Evolutionary conservation across 2,888 invertebrate species (phyloP).

Genomic region (Timema podura): DNA sequence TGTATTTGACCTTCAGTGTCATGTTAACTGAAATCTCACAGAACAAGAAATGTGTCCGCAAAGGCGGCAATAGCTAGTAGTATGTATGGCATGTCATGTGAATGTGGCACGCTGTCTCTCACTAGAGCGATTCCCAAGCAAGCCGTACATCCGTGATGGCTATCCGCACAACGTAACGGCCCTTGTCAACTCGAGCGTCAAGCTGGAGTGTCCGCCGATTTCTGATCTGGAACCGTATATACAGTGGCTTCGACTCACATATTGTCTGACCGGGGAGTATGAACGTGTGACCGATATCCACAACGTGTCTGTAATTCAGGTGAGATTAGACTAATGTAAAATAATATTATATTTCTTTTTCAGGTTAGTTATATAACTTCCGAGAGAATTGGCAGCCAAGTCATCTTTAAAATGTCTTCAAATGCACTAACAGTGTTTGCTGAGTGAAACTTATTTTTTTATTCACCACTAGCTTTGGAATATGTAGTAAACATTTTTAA

Average conservation of each 20-base stretch:
- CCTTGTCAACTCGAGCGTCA: slow-evolving; percentile 64
- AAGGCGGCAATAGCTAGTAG: not conserved
- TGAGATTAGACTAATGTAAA: slow-evolving; percentile 36
- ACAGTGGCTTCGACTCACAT: slow-evolving; percentile 60
- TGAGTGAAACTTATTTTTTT: no score
- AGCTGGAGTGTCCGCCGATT: slow-evolving; percentile 72
- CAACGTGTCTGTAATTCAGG: slow-evolving; percentile 43
- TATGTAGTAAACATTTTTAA: no score
- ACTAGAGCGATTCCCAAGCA: slow-evolving; percentile 75
- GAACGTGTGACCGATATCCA: slow-evolving; percentile 39
- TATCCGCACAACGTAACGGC: slow-evolving; percentile 79
- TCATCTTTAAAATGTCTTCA: no score
- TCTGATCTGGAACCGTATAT: slow-evolving; percentile 81
- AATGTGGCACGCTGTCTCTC: slow-evolving; percentile 13
- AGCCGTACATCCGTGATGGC: slow-evolving; percentile 77
- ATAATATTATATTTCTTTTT: not conserved
- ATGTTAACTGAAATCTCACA: not conserved
- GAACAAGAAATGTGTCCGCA: not conserved
- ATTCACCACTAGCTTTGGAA: no score
- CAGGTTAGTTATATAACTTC: not conserved
- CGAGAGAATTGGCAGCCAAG: not conserved
- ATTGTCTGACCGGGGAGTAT: slow-evolving; percentile 38
- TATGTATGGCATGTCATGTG: not conserved
- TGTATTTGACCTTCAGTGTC: no score
- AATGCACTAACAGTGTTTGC: no score